Conservation (phyloP, 2,113 vertebrate genomes). For the Elephas maximus region DNA sequence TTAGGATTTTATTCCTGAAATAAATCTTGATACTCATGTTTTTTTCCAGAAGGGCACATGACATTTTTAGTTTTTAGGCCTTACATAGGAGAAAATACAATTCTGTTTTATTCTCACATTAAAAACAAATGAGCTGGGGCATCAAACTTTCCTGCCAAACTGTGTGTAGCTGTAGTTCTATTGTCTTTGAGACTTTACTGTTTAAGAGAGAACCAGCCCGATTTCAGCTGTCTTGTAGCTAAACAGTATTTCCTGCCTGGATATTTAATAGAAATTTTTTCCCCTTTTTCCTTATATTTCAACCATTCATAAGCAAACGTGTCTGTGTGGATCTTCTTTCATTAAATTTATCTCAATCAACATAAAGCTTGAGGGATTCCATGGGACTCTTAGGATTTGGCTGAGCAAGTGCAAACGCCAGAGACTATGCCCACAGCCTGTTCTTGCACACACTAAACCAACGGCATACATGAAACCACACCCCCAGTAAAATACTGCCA, state of each 20-base stretch:
- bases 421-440: background rate
- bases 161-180: background rate
- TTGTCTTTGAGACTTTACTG: background rate
- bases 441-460: background rate
- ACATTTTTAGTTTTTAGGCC: background rate
- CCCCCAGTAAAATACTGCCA: background rate
- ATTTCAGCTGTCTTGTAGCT: background rate
- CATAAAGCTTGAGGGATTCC: background rate
- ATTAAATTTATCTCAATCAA: background rate
- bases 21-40: constrained; percentile 38
- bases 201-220: background rate
- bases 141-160: background rate
- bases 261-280: background rate
- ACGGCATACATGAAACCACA: background rate
- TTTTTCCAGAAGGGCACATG: background rate
- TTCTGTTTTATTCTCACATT: background rate
- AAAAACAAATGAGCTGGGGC: background rate
- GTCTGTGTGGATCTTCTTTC: background rate
- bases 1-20: constrained; percentile 53
- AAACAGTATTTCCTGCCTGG: background rate
- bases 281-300: background rate
- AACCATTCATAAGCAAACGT: background rate
- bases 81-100: background rate
- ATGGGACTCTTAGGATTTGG: background rate
- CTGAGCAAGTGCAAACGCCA: background rate